Conservation (phyloP, 2,888 invertebrate genomes). For the Caenorhabditis sinica region DNA sequence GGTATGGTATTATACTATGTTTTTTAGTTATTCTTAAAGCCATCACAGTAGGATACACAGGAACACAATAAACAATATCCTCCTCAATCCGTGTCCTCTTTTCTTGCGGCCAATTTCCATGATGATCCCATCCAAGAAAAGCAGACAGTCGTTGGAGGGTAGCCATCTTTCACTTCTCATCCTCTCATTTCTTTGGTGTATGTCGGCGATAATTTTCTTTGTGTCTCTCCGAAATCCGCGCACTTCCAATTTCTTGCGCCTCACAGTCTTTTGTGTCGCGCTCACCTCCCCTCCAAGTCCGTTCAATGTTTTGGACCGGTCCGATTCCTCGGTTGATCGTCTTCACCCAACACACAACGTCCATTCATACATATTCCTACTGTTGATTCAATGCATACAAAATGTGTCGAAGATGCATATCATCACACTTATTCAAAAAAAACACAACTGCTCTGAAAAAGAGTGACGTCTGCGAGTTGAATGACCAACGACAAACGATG, state of each 20-base stretch:
- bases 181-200: constrained; percentile 28
- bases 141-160: constrained; percentile 24
- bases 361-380: constrained; percentile 52
- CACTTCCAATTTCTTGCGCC: constrained; percentile 31
- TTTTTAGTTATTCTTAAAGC: background rate
- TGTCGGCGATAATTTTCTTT: constrained; percentile 44
- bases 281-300: constrained; percentile 8
- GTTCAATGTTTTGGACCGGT: constrained; percentile 59
- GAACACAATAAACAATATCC: constrained; percentile 33
- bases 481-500: constrained; percentile 64
- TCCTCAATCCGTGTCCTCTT: constrained; percentile 24
- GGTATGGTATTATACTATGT: background rate
- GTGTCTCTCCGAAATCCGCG: constrained; percentile 55
- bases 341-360: constrained; percentile 23
- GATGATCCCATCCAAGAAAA: constrained; percentile 45
- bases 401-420: constrained; percentile 21
- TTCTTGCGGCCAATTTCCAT: constrained; percentile 23
- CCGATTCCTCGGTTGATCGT: constrained; percentile 49
- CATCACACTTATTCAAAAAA: constrained; percentile 13
- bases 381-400: constrained; percentile 51
- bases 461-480: constrained; percentile 14
- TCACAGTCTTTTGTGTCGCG: constrained; percentile 48
- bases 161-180: constrained; percentile 20
- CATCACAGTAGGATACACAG: background rate
- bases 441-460: constrained; percentile 8